phyloP scores from a whole-genome alignment of 2,888 invertebrate genomes.

The Drosophila paranaensis region DNA sequence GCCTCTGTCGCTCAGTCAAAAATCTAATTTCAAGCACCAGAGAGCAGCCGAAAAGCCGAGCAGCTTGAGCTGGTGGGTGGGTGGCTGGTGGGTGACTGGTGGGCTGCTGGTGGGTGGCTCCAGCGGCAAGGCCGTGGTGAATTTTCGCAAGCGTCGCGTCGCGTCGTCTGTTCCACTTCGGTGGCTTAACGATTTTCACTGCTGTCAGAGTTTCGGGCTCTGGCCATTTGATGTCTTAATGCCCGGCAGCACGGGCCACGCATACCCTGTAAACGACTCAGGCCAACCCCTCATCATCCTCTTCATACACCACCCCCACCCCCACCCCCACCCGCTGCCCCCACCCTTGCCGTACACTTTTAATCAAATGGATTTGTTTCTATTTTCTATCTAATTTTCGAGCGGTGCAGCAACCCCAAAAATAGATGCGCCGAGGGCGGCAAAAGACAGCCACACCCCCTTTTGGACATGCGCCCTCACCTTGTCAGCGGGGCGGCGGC shows the following conservation, averaged over 20 bases:
- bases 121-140: slow-evolving; percentile 35
- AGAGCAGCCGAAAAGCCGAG: slow-evolving; percentile 44
- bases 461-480: neutral
- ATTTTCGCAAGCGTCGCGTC: slow-evolving; percentile 29
- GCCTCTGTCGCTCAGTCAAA: slow-evolving; percentile 40
- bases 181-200: slow-evolving; percentile 70
- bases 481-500: slow-evolving; percentile 15
- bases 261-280: slow-evolving; percentile 1
- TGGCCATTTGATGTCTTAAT: slow-evolving; percentile 70
- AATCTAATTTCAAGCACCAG: slow-evolving; percentile 80
- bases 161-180: slow-evolving; percentile 66
- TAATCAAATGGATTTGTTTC: slow-evolving; percentile 77
- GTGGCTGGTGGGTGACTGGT: neutral
- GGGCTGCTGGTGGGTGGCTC: neutral
- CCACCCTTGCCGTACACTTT: slow-evolving; percentile 43
- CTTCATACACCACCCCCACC: neutral
- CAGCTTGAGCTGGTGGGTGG: neutral
- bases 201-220: slow-evolving; percentile 40
- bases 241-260: slow-evolving; percentile 25
- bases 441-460: neutral
- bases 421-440: slow-evolving; percentile 42
- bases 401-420: slow-evolving; percentile 37
- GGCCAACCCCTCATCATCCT: neutral
- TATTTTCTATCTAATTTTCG: slow-evolving; percentile 60
- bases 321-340: neutral